Conservation (phyloP, 1,140 invertebrate species). For the Pachypeltis micranthus region DNA sequence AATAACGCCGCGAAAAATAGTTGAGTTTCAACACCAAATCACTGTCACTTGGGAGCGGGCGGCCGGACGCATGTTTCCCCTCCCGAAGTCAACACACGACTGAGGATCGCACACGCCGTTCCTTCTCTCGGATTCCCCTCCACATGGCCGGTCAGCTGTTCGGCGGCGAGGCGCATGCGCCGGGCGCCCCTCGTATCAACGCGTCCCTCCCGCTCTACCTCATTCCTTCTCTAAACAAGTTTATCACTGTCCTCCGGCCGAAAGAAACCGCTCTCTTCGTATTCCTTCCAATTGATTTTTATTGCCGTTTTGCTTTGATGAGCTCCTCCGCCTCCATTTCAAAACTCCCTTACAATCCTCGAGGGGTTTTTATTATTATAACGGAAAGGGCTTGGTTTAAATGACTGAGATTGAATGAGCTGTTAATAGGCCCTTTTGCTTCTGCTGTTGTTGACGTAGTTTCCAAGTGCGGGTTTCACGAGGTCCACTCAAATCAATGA, state of each 20-base stretch:
- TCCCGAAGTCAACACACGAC: not conserved
- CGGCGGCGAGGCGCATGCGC: not conserved
- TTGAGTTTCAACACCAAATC: not conserved
- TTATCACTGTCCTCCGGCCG: not conserved
- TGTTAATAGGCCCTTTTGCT: no score
- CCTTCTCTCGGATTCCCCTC: not conserved
- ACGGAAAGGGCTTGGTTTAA: no score
- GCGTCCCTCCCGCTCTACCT: not conserved
- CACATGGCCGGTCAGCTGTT: constrained; percentile 5
- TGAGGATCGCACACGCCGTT: not conserved
- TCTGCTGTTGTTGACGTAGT: no score
- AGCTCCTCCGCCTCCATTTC: not conserved
- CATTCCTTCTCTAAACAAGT: not conserved
- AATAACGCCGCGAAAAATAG: not conserved
- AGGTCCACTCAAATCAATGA: no score
- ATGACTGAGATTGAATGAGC: no score
- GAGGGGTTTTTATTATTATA: no score
- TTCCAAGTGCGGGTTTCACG: no score
- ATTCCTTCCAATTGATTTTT: not conserved
- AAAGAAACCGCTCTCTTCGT: not conserved
- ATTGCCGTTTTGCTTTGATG: not conserved
- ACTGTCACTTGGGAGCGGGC: constrained; percentile 10
- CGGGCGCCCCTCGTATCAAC: not conserved
- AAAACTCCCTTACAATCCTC: no score
- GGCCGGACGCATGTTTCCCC: not conserved